These are phyloP conservation scores for Drosophila quinaria DNA, from an alignment of 2,888 invertebrate genomes.

Conservation along the genomic window DNA sequence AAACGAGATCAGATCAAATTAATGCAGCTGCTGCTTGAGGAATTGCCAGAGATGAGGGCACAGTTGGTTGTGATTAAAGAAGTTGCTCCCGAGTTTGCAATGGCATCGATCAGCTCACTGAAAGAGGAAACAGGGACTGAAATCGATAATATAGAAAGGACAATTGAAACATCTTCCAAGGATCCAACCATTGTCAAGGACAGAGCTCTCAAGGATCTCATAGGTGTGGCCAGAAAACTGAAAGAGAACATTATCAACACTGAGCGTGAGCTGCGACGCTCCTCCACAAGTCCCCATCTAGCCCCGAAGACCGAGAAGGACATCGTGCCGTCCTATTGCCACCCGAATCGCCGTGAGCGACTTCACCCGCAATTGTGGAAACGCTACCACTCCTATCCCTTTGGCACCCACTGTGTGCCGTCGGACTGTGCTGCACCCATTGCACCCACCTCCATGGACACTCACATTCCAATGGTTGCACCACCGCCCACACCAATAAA, in stretches of 20 bases:
- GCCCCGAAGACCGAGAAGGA: neutral
- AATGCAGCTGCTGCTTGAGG: conserved; percentile 19
- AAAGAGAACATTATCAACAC: neutral
- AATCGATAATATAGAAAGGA: neutral
- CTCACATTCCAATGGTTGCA: neutral
- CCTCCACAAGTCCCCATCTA: conserved; percentile 39
- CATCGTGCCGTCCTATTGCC: too few relatives aligned
- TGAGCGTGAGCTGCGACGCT: conserved; percentile 28
- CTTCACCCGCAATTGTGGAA: conserved; percentile 34
- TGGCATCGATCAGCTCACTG: neutral
- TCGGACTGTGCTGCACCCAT: neutral
- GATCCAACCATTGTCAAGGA: neutral
- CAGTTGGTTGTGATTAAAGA: conserved; percentile 17
- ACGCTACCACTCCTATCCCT: conserved; percentile 37
- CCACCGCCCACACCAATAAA: neutral
- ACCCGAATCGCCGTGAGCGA: neutral
- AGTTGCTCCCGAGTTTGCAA: neutral
- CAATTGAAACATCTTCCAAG: neutral
- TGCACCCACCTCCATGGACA: neutral
- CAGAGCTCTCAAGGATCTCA: neutral
- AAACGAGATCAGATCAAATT: neutral
- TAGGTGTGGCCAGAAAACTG: conserved; percentile 4
- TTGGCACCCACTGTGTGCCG: neutral
- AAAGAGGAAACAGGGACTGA: neutral
- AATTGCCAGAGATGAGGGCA: conserved; percentile 3